These are phyloP conservation scores for Zeus faber DNA, from an alignment of 2,113 vertebrate genomes.

Conservation along the genomic window DNA sequence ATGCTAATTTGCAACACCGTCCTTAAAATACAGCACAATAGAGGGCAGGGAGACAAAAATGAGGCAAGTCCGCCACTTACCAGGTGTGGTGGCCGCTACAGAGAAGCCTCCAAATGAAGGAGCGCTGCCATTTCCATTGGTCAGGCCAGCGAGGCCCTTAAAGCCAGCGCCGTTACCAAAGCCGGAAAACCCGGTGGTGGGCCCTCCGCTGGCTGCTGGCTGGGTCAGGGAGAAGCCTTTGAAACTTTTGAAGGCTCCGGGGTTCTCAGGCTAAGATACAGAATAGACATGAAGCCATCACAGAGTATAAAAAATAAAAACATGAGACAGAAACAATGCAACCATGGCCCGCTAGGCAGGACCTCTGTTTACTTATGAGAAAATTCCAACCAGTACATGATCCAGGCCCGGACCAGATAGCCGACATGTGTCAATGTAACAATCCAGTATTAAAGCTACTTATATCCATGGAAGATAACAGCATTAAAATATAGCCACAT, in stretches of 20 bases:
- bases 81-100: not conserved
- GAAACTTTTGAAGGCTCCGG: constrained; percentile 90
- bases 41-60: not conserved
- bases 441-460: no score
- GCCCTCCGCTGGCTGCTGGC: constrained; percentile 51
- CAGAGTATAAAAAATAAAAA: no score
- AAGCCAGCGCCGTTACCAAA: constrained; percentile 79
- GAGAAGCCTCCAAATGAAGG: constrained; percentile 61
- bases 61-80: not conserved
- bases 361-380: no score
- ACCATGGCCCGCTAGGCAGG: no score
- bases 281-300: no score
- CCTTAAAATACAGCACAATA: not conserved
- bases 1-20: no score
- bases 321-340: no score
- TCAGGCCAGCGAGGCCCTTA: constrained; percentile 76
- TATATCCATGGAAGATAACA: no score
- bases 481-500: no score
- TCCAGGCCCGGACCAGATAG: no score
- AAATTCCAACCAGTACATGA: no score
- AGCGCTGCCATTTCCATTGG: constrained; percentile 83
- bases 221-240: constrained; percentile 80
- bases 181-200: constrained; percentile 58
- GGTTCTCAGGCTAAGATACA: constrained; percentile 75
- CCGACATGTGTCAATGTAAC: no score